Conservation (phyloP, 2,888 invertebrate species). For the Torymus aiolomorphi region DNA sequence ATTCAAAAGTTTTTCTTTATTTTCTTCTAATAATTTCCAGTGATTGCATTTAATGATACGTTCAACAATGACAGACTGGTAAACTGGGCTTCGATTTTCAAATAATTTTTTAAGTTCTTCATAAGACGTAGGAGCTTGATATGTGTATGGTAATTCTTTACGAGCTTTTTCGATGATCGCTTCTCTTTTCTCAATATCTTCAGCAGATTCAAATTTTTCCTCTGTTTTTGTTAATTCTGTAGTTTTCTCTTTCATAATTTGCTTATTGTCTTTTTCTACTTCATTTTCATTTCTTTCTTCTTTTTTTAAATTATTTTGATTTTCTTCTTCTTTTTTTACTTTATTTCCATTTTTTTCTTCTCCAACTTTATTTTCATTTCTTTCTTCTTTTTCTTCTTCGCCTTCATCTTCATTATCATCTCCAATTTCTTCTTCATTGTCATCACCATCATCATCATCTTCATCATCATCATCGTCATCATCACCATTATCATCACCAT, state of each 20-base stretch:
- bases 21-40: conserved; percentile 86
- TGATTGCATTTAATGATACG: conserved; percentile 92
- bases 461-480: too few species aligned
- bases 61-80: conserved; percentile 85
- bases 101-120: conserved; percentile 82
- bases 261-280: conserved; percentile 64
- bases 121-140: conserved; percentile 80
- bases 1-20: conserved; percentile 85
- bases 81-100: conserved; percentile 79
- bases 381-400: conserved; percentile 58
- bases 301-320: conserved; percentile 54
- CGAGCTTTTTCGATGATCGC: conserved; percentile 77
- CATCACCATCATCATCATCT: conserved; percentile 26
- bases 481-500: too few species aligned
- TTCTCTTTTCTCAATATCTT: conserved; percentile 28
- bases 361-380: conserved; percentile 61
- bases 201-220: background rate
- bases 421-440: conserved; percentile 19
- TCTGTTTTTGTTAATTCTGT: background rate
- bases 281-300: conserved; percentile 67
- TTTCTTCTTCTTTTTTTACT: conserved; percentile 24
- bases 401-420: conserved; percentile 65
- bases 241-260: background rate
- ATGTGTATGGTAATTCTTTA: conserved; percentile 79
- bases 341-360: conserved; percentile 62